These are phyloP conservation scores for Gobionotothen gibberifrons DNA, from an alignment of 2,797 vertebrate species.

Conservation along the genomic window DNA sequence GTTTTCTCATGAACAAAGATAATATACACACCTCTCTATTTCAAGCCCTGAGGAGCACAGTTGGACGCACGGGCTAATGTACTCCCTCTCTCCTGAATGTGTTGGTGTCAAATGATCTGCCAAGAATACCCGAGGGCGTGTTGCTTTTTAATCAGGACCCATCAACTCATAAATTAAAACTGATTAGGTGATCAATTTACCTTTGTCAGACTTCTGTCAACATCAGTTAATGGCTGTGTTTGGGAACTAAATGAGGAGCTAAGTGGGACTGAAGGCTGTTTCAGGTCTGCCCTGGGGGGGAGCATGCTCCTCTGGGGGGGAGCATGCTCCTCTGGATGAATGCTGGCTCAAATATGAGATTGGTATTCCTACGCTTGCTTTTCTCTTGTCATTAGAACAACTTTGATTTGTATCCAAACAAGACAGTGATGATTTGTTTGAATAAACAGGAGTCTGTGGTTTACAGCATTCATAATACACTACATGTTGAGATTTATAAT, in stretches of 20 bases:
- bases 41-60: slow-evolving; percentile 16
- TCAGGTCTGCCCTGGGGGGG: background rate
- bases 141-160: slow-evolving; percentile 57
- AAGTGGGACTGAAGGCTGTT: slow-evolving; percentile 39
- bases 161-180: slow-evolving; percentile 62
- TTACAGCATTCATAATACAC: slow-evolving; percentile 25
- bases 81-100: slow-evolving; percentile 26
- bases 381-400: slow-evolving; percentile 15
- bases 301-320: slow-evolving; percentile 17
- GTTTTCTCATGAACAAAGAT: slow-evolving; percentile 12
- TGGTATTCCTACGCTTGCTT: slow-evolving; percentile 15
- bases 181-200: slow-evolving; percentile 69
- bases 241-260: slow-evolving; percentile 48
- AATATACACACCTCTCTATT: background rate
- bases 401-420: slow-evolving; percentile 26
- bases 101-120: slow-evolving; percentile 54
- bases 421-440: slow-evolving; percentile 26
- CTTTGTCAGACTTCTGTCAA: slow-evolving; percentile 56
- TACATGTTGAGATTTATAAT: slow-evolving; percentile 34
- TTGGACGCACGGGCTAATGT: slow-evolving; percentile 28
- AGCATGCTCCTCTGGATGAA: slow-evolving; percentile 24
- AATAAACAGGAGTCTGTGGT: slow-evolving; percentile 1
- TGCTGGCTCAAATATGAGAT: slow-evolving; percentile 12
- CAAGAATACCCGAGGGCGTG: slow-evolving; percentile 42
- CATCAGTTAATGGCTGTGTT: slow-evolving; percentile 38